phyloP scores from a whole-genome alignment of 2,113 vertebrate species.

The Bubo scandiacus region DNA sequence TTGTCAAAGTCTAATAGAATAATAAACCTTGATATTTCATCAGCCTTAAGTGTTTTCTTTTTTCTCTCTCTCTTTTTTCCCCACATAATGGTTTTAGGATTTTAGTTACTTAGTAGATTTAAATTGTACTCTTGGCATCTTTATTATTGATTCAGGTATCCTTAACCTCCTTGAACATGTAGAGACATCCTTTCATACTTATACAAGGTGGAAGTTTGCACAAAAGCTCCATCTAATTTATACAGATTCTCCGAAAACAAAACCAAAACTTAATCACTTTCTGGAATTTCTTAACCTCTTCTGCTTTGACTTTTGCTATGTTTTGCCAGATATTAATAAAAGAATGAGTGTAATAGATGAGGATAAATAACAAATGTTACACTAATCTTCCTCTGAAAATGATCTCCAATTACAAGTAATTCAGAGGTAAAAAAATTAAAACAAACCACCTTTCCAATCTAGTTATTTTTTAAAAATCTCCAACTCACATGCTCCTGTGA shows the following conservation, averaged over 20 bases:
- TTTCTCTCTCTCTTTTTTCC: background rate
- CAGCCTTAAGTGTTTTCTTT: slow-evolving; percentile 52
- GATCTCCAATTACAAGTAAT: background rate
- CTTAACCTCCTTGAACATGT: background rate
- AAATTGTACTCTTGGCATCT: slow-evolving; percentile 7
- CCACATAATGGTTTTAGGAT: slow-evolving; percentile 31
- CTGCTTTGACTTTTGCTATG: background rate
- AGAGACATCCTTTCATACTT: background rate
- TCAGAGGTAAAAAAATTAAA: background rate
- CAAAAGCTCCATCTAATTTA: background rate
- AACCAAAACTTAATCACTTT: background rate
- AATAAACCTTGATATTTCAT: slow-evolving; percentile 60
- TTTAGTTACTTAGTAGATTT: slow-evolving; percentile 54
- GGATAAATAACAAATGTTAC: background rate
- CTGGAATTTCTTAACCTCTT: background rate
- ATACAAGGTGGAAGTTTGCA: background rate
- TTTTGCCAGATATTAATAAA: background rate
- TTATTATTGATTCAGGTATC: slow-evolving; percentile 16
- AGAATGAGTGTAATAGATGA: background rate
- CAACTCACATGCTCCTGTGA: background rate
- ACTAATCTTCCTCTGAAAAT: background rate
- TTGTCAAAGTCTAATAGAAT: slow-evolving; percentile 51
- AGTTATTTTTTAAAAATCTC: background rate
- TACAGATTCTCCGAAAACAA: background rate
- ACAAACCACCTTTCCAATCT: background rate